Conservation (phyloP, 2,888 invertebrate genomes). For the Hydropsyche betteni region DNA sequence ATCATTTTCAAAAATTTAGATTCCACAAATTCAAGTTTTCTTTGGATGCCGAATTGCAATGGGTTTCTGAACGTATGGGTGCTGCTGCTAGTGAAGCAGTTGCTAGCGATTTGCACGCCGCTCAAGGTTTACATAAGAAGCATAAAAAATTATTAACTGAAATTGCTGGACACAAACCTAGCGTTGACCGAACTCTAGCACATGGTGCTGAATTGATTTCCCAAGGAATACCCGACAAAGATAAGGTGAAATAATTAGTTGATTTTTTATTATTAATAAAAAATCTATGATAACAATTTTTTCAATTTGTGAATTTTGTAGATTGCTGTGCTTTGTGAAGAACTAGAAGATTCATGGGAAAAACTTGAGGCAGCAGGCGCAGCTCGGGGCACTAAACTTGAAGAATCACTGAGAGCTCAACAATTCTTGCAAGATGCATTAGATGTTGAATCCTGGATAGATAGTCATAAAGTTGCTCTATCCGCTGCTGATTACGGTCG, state of each 20-base stretch:
- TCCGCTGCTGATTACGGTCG: conserved; percentile 87
- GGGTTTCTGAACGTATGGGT: conserved; percentile 91
- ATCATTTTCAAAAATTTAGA: conserved; percentile 53
- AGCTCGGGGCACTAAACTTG: conserved; percentile 79
- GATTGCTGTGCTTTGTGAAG: conserved; percentile 79
- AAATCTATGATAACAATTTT: neutral
- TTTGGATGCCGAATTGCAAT: conserved; percentile 90
- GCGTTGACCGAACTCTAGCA: conserved; percentile 83
- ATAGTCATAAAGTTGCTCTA: conserved; percentile 84
- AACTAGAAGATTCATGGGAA: conserved; percentile 77
- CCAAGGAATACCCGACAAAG: conserved; percentile 81
- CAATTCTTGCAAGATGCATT: conserved; percentile 91
- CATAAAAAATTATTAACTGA: conserved; percentile 93
- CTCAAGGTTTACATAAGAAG: conserved; percentile 91
- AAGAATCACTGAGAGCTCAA: conserved; percentile 87
- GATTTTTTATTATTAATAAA: neutral
- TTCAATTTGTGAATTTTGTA: conserved; percentile 54
- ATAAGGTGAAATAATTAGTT: conserved; percentile 66
- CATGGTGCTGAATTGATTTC: conserved; percentile 80
- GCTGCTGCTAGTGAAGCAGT: conserved; percentile 78
- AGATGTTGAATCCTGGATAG: conserved; percentile 93
- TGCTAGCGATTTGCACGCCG: conserved; percentile 89
- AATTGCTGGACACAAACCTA: conserved; percentile 84
- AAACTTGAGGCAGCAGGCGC: conserved; percentile 76
- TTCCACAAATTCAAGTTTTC: conserved; percentile 95